Base-by-base conservation (phyloP, 1,140 invertebrate genomes). In the Caenorhabditis tropicalis region DNA sequence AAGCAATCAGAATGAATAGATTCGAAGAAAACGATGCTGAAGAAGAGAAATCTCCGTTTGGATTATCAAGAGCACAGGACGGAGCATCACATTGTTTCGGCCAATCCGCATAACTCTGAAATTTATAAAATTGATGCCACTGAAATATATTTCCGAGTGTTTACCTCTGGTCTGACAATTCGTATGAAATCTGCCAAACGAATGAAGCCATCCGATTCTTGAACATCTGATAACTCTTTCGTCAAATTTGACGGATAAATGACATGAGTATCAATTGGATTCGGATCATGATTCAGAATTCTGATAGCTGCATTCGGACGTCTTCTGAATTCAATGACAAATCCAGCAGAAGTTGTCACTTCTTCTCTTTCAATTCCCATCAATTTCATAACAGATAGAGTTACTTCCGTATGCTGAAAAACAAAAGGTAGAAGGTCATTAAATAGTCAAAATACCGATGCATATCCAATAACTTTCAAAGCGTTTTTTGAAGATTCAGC, bases 271-370 rank as follows among this genome's bases (percentile, higher is more conserved):
- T 87, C 86, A 33, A 87, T 87, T 33, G 85, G 85, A 43, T 87
- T 87, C 16, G 86, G 86, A 48, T 87, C 86, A 70, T 87, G 86
- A 36, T 81, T 82, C 15, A 87, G 79, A 19, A 87, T 29, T 43
- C 86, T 83, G 7, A 85, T 56, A 31, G 33, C 27, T 46, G 46
- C 43, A 79, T 24, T 31, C 24, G 83, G 83, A n/a, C 39, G 29
- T 51, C 39, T 51, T 79, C 83, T 51, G 60, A 74, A 74, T 79
- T 87, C 87, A 46, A 87, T 51, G 5, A 87, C 86, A 65, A 87
- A 87, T 86, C 87, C 87, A 56, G 87, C 87, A 0, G 87, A 87
- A 24, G 87, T 87, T 21, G 87, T 87, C 33, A 87, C 31, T 81
- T 87, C 87, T 36, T 82, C 74, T 43, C 82, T 85, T n/a, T 82